These are phyloP conservation scores for Drosophila asahinai DNA, from an alignment of 1,140 invertebrate species.

Conservation along the genomic window DNA sequence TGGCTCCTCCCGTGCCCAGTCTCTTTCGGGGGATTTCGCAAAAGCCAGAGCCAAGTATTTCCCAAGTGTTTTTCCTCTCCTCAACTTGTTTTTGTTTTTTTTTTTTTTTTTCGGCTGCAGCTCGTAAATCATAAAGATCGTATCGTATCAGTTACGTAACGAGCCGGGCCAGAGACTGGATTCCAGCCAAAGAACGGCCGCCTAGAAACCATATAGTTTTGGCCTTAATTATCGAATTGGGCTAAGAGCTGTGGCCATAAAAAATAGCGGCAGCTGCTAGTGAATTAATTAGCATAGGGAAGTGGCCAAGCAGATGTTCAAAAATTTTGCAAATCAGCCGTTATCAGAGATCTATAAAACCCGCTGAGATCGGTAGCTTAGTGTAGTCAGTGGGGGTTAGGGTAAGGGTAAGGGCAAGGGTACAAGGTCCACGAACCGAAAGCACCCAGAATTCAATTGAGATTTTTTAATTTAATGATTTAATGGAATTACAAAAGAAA, in stretches of 20 bases:
- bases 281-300: constrained; percentile 45
- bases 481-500: constrained; percentile 59
- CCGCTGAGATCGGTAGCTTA: no score
- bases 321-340: constrained; percentile 34
- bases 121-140: constrained; percentile 40
- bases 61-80: constrained; percentile 15
- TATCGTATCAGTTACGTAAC: constrained; percentile 28
- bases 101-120: constrained; percentile 4
- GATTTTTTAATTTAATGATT: constrained; percentile 43
- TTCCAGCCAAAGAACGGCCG: neutral
- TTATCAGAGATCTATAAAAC: constrained; percentile 3
- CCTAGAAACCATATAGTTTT: constrained; percentile 12
- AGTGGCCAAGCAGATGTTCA: constrained; percentile 23
- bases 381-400: no score
- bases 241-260: constrained; percentile 16
- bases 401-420: neutral
- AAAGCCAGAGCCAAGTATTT: neutral
- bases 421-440: constrained; percentile 10
- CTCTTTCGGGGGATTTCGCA: no score
- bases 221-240: constrained; percentile 8
- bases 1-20: no score
- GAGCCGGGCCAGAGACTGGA: neutral
- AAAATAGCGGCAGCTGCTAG: neutral
- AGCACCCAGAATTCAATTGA: constrained; percentile 35
- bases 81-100: constrained; percentile 18